A percentile compares a stretch with the other conserved stretches of the same genome.
Evolutionary conservation across 1,140 invertebrate genomes (phyloP).

Genomic region (Diabrotica virgifera): DNA sequence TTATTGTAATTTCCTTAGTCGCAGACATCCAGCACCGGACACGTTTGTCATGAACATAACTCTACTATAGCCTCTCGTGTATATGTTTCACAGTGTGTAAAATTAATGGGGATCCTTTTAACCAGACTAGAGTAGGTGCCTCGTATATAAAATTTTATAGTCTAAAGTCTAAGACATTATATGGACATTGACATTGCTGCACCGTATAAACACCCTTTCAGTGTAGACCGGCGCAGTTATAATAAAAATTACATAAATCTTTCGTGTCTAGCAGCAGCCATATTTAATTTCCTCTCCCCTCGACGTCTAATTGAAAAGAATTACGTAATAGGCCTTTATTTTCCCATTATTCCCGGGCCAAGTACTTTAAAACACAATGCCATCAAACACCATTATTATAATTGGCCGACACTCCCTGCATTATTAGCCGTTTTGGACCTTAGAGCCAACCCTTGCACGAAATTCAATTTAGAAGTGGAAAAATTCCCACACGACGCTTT

Average conservation of each 20-base stretch:
- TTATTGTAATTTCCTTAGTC: too few species aligned
- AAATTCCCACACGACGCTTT: slow-evolving; percentile 3
- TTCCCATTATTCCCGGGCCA: slow-evolving; percentile 13
- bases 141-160: neutral
- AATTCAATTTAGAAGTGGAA: slow-evolving; percentile 1
- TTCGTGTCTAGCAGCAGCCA: slow-evolving; percentile 5
- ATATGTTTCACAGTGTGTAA: too few species aligned
- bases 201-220: neutral
- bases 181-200: neutral
- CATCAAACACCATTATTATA: slow-evolving; percentile 15
- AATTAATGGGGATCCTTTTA: too few species aligned
- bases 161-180: neutral
- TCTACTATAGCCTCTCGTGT: too few species aligned
- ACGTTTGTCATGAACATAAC: too few species aligned
- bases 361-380: slow-evolving; percentile 13
- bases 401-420: slow-evolving; percentile 13
- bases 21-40: too few species aligned
- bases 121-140: neutral
- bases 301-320: slow-evolving; percentile 15
- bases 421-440: slow-evolving; percentile 7
- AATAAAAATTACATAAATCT: slow-evolving; percentile 11
- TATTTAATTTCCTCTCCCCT: slow-evolving; percentile 12
- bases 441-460: slow-evolving; percentile 10
- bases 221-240: neutral
- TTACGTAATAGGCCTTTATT: slow-evolving; percentile 14